A percentile compares a stretch with the other conserved stretches of the same genome.
phyloP scores from a whole-genome alignment of 2,888 invertebrate genomes.

The Saturnia pavonia region DNA sequence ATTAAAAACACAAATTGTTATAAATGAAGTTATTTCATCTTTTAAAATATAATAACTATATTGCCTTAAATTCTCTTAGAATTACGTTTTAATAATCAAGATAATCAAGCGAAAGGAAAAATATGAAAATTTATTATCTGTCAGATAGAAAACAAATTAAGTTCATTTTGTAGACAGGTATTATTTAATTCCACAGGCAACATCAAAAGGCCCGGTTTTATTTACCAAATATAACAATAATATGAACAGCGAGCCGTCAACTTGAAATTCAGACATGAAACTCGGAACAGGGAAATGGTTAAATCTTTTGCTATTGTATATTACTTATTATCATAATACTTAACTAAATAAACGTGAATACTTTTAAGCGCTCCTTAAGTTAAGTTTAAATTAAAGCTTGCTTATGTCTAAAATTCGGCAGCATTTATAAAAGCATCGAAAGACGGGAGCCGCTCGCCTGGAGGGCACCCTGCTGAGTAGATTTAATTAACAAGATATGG shows the following conservation, averaged over 20 bases:
- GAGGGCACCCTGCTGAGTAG: constrained; percentile 72
- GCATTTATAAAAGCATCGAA: constrained; percentile 62
- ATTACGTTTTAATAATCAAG: background rate
- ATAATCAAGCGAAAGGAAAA: constrained; percentile 11
- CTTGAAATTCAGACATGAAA: constrained; percentile 28
- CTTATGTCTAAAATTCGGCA: constrained; percentile 74
- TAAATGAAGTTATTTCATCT: background rate
- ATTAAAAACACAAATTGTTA: background rate
- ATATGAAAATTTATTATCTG: constrained; percentile 17
- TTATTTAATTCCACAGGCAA: constrained; percentile 27
- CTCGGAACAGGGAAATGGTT: constrained; percentile 34
- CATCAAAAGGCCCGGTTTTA: constrained; percentile 24
- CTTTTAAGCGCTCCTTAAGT: constrained; percentile 61
- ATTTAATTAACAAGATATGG: constrained; percentile 82
- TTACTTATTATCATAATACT: constrained; percentile 44
- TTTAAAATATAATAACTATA: background rate
- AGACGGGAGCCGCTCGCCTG: constrained; percentile 59
- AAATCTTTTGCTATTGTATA: constrained; percentile 48
- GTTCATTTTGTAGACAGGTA: constrained; percentile 31
- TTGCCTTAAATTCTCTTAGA: constrained; percentile 2
- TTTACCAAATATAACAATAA: constrained; percentile 21
- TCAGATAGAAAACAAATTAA: constrained; percentile 31
- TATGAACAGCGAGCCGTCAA: constrained; percentile 23
- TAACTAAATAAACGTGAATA: constrained; percentile 53
- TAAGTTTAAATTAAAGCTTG: constrained; percentile 75